These are phyloP conservation scores for Gambusia yucatana DNA, from an alignment of 2,797 vertebrate genomes.

Conservation along the genomic window DNA sequence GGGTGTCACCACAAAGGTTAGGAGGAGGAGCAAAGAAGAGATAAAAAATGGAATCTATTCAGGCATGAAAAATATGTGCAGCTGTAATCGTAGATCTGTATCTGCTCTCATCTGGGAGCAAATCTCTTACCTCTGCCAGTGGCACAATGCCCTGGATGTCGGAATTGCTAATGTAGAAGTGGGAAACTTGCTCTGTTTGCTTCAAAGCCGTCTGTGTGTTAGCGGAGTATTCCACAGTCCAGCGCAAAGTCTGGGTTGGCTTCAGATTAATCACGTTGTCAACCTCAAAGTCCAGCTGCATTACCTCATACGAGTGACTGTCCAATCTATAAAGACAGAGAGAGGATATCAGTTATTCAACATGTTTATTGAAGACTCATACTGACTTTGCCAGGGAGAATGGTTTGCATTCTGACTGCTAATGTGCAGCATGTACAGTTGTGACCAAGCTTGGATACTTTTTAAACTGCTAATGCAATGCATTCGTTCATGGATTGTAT, in stretches of 20 bases:
- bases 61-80: slow-evolving; percentile 20
- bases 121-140: slow-evolving; percentile 86
- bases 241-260: slow-evolving; percentile 90
- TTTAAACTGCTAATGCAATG: neutral
- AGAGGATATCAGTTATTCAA: slow-evolving; percentile 2
- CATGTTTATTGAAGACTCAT: slow-evolving; percentile 2
- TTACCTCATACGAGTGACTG: slow-evolving; percentile 87
- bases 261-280: slow-evolving; percentile 89
- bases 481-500: neutral
- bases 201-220: slow-evolving; percentile 65
- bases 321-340: slow-evolving; percentile 79
- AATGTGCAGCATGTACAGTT: neutral
- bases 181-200: slow-evolving; percentile 84
- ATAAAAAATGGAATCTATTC: slow-evolving; percentile 26
- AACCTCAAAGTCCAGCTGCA: slow-evolving; percentile 93
- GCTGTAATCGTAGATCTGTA: slow-evolving; percentile 32
- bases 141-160: slow-evolving; percentile 91
- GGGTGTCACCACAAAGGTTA: slow-evolving; percentile 20
- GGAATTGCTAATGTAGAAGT: slow-evolving; percentile 91
- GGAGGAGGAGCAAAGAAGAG: slow-evolving; percentile 21
- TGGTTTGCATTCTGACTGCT: neutral
- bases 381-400: neutral
- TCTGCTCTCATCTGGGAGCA: slow-evolving; percentile 7
- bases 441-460: neutral
- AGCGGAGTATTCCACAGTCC: slow-evolving; percentile 89